These are phyloP conservation scores for Cynoglossus semilaevis DNA, from an alignment of 2,113 vertebrate species.

Conservation along the genomic window DNA sequence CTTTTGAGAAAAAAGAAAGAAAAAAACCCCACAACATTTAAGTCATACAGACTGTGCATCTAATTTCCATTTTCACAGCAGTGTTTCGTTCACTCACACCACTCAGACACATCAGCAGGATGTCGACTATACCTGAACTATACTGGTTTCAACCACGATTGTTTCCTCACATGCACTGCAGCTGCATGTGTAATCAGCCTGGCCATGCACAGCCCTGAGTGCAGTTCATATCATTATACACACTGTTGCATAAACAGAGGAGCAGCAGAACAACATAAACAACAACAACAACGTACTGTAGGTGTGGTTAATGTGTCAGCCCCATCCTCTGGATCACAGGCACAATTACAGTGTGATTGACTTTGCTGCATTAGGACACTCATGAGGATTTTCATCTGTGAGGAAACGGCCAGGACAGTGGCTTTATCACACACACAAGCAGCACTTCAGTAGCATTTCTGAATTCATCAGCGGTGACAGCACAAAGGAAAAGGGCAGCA, in stretches of 20 bases:
- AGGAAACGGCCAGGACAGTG: conserved; percentile 27
- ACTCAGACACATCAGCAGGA: conserved; percentile 23
- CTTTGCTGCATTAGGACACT: conserved; percentile 45
- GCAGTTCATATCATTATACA: conserved; percentile 34
- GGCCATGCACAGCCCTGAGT: conserved; percentile 15
- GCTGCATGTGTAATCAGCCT: conserved; percentile 25
- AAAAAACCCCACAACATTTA: too few species aligned
- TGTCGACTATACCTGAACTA: conserved; percentile 21
- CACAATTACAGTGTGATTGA: conserved; percentile 72
- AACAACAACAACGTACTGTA: too few species aligned
- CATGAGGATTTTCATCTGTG: conserved; percentile 20
- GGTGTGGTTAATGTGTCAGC: conserved; percentile 72
- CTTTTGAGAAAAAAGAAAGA: too few species aligned
- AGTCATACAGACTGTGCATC: too few species aligned
- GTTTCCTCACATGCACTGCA: conserved; percentile 19
- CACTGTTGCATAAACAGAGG: conserved; percentile 48
- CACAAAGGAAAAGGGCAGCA: conserved; percentile 23
- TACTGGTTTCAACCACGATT: conserved; percentile 30
- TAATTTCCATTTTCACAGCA: too few species aligned
- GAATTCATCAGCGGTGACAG: conserved; percentile 48
- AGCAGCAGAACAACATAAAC: conserved; percentile 25
- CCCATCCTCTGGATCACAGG: conserved; percentile 73
- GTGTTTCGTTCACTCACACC: conserved; percentile 14
- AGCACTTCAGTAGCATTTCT: conserved; percentile 36
- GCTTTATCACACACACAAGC: conserved; percentile 39